Base-by-base conservation (phyloP, 2,113 vertebrate species). In the Pao palembangensis region DNA sequence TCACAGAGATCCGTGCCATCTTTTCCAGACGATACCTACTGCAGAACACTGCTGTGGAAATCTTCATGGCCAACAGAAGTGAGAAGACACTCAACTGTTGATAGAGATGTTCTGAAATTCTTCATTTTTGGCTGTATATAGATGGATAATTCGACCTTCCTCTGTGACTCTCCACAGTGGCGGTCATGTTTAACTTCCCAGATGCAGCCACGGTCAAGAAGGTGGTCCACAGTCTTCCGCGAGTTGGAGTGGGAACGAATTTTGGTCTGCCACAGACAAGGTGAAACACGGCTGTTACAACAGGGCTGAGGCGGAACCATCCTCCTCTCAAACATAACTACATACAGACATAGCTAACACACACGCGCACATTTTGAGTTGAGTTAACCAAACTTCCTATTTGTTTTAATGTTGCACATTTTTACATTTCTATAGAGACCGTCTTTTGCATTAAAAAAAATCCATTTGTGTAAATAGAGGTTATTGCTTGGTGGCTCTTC, bases 31-130 rank as follows among this genome's bases (percentile, higher is more conserved):
- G 95, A 66, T 98, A 94, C 69, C 93, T 99, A 50, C 90, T 99
- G 69, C 97, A 99, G 80, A 99, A 96, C 58, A 96, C 96, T 12
- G 95, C 95, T 0, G 82, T 99, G 89, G 97, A 99, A 81, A 93
- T 99, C 83, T 98, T 99, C 87, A 93, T 99, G 95, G 95, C 96
- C 80, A 99, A 98, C 60, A 92, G 96, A 91, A 98, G 97, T 99
- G 93, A 85, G 74, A 49, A 52, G 8, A n/a, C 23, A 17, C 31
- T 10, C 16, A 31, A 16, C 31, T 5, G 12, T 25, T 28, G 25
- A 28, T 38, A 38, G 34, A 38, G 10, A 38, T 38, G 34, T 38
- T 8, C 34, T 2, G 10, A 12, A 38, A 2, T 38, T 38, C 34
- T 38, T 11, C 3, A 38, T 8, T 38, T 38, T 38, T 38, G 34